phyloP scores from a whole-genome alignment of 2,888 invertebrate species.

The Achlya flavicornis region DNA sequence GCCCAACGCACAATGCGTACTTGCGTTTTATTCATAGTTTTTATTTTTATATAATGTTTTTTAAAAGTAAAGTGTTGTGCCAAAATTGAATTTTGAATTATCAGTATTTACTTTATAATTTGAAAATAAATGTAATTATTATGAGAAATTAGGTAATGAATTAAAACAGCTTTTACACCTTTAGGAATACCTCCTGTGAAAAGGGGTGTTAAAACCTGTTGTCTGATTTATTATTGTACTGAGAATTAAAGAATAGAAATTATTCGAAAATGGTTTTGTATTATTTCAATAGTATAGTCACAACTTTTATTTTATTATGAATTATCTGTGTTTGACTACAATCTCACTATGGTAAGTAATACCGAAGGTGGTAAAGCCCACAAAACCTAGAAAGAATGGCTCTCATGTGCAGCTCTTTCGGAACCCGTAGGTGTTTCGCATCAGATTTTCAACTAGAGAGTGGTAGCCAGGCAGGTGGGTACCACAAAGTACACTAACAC shows the following conservation, averaged over 20 bases:
- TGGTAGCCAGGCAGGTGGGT: too few species aligned
- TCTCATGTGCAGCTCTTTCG: too few species aligned
- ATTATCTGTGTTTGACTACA: too few species aligned
- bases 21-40: constrained; percentile 12
- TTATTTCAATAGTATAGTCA: constrained; percentile 22
- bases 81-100: constrained; percentile 15
- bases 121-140: constrained; percentile 35
- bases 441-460: too few species aligned
- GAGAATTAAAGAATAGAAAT: constrained; percentile 76
- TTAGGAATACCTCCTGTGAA: constrained; percentile 57
- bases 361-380: too few species aligned
- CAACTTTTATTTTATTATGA: too few species aligned
- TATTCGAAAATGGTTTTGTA: constrained; percentile 57
- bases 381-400: too few species aligned
- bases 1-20: constrained; percentile 16
- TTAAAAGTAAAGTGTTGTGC: constrained; percentile 15
- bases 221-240: constrained; percentile 76
- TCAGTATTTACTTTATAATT: constrained; percentile 21
- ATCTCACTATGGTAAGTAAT: too few species aligned
- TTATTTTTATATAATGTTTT: constrained; percentile 10
- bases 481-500: too few species aligned
- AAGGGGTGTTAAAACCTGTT: constrained; percentile 77
- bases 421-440: too few species aligned
- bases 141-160: constrained; percentile 48
- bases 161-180: constrained; percentile 76